A percentile compares a stretch with the other conserved stretches of the same genome.
Evolutionary conservation across 2,888 invertebrate genomes (phyloP).

Genomic region (Erannis defoliaria): DNA sequence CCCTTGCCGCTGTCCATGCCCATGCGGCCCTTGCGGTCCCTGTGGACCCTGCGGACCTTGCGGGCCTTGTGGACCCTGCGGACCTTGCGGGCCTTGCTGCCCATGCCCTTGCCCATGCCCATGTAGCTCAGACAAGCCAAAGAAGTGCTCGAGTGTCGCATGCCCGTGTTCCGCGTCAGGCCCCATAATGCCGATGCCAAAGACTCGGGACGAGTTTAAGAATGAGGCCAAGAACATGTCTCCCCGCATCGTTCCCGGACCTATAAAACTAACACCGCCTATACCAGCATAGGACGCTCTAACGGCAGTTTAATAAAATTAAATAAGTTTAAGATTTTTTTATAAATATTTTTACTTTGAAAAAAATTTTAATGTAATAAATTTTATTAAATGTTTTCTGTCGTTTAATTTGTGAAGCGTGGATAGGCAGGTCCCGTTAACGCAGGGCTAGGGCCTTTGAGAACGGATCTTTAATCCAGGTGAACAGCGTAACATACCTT

Average conservation of each 20-base stretch:
- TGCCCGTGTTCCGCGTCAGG: constrained; percentile 48
- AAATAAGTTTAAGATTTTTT: constrained; percentile 3
- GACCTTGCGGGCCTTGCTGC: constrained; percentile 13
- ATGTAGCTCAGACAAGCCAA: constrained; percentile 34
- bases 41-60: constrained; percentile 42
- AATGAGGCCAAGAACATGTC: constrained; percentile 51
- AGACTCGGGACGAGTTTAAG: constrained; percentile 45
- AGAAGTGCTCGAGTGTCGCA: constrained; percentile 49
- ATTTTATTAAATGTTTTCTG: constrained; percentile 18
- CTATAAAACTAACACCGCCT: constrained; percentile 50
- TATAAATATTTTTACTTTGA: constrained; percentile 18
- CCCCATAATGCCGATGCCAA: constrained; percentile 33
- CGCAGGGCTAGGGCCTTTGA: constrained; percentile 18
- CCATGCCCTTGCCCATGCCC: constrained; percentile 34
- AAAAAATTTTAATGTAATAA: constrained; percentile 33
- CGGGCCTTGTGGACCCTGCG: constrained; percentile 49
- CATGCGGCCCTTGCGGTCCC: constrained; percentile 46
- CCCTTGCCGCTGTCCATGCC: constrained; percentile 49
- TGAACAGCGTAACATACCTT: constrained; percentile 74
- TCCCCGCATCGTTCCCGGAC: constrained; percentile 45
- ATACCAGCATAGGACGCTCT: neutral
- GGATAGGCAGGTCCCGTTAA: constrained; percentile 13
- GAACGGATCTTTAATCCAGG: constrained; percentile 60
- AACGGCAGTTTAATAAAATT: constrained; percentile 32
- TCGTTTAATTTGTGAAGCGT: constrained; percentile 18